These are phyloP conservation scores for Sycophila sp. DNA, from an alignment of 1,140 invertebrate genomes.

Conservation along the genomic window DNA sequence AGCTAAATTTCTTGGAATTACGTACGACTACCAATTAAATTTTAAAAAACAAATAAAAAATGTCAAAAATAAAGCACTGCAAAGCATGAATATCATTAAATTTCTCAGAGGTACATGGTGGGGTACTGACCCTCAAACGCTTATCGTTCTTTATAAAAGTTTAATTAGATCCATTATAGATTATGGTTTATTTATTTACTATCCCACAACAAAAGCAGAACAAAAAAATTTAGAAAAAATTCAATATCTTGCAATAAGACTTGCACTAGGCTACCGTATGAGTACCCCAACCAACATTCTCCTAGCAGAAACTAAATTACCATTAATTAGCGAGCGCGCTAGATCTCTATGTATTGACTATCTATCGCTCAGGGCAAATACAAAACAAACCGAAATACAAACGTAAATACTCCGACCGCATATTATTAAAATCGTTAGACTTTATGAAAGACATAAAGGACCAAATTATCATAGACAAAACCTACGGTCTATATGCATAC, in stretches of 20 bases:
- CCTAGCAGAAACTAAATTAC: conserved; percentile 22
- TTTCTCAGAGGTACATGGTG: conserved; percentile 24
- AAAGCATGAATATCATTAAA: conserved; percentile 7
- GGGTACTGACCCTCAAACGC: conserved; percentile 8
- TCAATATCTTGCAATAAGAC: conserved; percentile 11
- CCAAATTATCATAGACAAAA: background rate
- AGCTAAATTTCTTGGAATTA: background rate
- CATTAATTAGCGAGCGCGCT: background rate
- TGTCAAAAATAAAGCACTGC: background rate
- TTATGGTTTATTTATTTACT: conserved; percentile 19
- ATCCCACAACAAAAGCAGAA: background rate
- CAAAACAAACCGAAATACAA: background rate
- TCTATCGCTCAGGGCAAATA: background rate
- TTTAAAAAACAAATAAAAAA: background rate
- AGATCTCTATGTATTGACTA: conserved; percentile 10
- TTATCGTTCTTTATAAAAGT: conserved; percentile 6
- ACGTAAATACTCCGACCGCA: no score
- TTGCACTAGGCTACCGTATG: background rate
- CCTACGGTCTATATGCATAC: background rate
- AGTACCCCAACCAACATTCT: conserved; percentile 27
- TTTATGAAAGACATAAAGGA: background rate
- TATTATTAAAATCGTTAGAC: background rate
- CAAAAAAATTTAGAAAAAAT: conserved; percentile 15
- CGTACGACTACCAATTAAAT: background rate
- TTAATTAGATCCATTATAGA: conserved; percentile 12